Evolutionary conservation across 2,113 vertebrate species (phyloP).

Genomic region (Hemibagrus wyckioides): DNA sequence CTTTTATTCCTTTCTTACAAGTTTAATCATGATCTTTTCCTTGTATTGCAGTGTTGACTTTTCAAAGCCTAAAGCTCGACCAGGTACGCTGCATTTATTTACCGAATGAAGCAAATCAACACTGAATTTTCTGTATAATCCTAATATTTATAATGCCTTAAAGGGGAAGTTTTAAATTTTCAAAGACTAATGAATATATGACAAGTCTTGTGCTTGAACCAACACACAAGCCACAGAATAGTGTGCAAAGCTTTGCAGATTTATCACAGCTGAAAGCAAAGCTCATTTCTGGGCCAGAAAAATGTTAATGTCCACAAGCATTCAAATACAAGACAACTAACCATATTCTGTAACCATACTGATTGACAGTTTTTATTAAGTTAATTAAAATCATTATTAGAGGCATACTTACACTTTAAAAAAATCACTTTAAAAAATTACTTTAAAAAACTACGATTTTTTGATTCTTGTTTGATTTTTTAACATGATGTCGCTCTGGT

Average conservation of each 20-base stretch:
- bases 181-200: neutral
- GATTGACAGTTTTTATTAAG: neutral
- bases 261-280: neutral
- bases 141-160: neutral
- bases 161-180: neutral
- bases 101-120: neutral
- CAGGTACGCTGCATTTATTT: constrained; percentile 71
- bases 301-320: neutral
- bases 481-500: neutral
- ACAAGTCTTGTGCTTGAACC: neutral
- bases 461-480: neutral
- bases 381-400: neutral
- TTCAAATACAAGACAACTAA: neutral
- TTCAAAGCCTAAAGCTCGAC: constrained; percentile 71
- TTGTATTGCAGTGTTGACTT: constrained; percentile 59
- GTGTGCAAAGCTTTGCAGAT: neutral
- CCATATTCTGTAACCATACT: neutral
- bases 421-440: too few species aligned
- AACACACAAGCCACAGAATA: neutral
- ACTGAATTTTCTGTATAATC: neutral
- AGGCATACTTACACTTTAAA: neutral
- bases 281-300: neutral
- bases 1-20: neutral
- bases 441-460: too few species aligned
- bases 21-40: neutral